Conservation (phyloP, 2,797 vertebrate genomes). For the Cyprinella venusta region DNA sequence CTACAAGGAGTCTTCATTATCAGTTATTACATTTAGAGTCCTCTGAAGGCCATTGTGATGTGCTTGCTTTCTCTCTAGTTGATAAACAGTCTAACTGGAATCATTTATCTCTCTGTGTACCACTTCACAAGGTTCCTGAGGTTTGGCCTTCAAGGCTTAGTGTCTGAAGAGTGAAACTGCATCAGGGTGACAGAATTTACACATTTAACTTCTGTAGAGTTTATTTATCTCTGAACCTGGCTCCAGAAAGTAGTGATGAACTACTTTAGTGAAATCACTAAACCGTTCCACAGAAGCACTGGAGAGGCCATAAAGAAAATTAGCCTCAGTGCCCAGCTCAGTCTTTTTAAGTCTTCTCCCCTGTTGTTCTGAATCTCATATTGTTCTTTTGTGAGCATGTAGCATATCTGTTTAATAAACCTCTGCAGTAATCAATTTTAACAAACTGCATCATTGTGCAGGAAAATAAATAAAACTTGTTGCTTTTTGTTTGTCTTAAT, state of each 20-base stretch:
- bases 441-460: background rate
- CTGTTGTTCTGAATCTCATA: conserved; percentile 24
- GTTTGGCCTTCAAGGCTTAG: conserved; percentile 16
- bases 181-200: conserved; percentile 24
- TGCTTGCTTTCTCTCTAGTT: conserved; percentile 20
- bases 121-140: conserved; percentile 25
- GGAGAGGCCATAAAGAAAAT: conserved; percentile 56
- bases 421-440: background rate
- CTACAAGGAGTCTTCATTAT: conserved; percentile 35
- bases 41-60: conserved; percentile 27
- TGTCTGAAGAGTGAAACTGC: conserved; percentile 2
- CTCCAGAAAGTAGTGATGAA: conserved; percentile 35
- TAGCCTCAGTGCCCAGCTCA: conserved; percentile 37
- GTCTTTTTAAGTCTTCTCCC: background rate
- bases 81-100: conserved; percentile 29
- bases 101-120: conserved; percentile 13
- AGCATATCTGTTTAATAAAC: background rate
- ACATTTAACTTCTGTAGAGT: conserved; percentile 30
- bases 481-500: background rate
- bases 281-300: conserved; percentile 45
- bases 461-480: background rate
- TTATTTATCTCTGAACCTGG: conserved; percentile 40
- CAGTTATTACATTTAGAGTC: conserved; percentile 25
- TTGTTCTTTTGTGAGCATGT: conserved; percentile 15
- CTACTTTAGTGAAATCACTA: conserved; percentile 42